phyloP scores from a whole-genome alignment of 2,113 vertebrate species.

The Salvator merianae region DNA sequence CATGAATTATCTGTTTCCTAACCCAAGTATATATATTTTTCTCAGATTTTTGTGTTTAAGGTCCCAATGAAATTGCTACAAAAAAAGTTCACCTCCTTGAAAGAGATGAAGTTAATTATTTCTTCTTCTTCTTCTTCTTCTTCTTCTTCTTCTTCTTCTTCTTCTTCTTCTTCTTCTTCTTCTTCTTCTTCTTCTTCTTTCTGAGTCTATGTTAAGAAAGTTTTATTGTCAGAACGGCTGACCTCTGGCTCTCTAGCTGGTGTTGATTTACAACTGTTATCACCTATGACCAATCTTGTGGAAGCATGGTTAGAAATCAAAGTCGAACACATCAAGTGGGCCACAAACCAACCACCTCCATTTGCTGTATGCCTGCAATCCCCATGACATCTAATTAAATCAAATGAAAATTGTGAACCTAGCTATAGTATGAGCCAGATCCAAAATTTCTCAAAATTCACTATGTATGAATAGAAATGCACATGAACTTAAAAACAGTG shows the following conservation, averaged over 20 bases:
- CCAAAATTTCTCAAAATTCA: too few species aligned
- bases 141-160: slow-evolving; percentile 19
- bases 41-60: slow-evolving; percentile 57
- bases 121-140: slow-evolving; percentile 18
- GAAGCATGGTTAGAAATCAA: too few species aligned
- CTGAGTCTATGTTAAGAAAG: slow-evolving; percentile 6
- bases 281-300: too few species aligned
- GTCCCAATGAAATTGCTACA: slow-evolving; percentile 42
- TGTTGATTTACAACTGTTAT: too few species aligned
- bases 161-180: slow-evolving; percentile 16
- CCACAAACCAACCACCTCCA: too few species aligned
- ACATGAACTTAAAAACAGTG: too few species aligned
- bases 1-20: slow-evolving; percentile 71
- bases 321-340: too few species aligned
- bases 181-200: slow-evolving; percentile 23
- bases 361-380: background rate
- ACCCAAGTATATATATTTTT: slow-evolving; percentile 53
- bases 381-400: background rate
- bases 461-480: too few species aligned
- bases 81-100: slow-evolving; percentile 11
- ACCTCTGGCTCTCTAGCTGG: too few species aligned
- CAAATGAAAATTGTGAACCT: slow-evolving; percentile 10
- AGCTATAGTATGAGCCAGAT: too few species aligned
- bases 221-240: background rate
- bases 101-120: background rate